These are phyloP conservation scores for Chrysomallon squamiferum DNA, from an alignment of 1,140 invertebrate species.

Conservation along the genomic window DNA sequence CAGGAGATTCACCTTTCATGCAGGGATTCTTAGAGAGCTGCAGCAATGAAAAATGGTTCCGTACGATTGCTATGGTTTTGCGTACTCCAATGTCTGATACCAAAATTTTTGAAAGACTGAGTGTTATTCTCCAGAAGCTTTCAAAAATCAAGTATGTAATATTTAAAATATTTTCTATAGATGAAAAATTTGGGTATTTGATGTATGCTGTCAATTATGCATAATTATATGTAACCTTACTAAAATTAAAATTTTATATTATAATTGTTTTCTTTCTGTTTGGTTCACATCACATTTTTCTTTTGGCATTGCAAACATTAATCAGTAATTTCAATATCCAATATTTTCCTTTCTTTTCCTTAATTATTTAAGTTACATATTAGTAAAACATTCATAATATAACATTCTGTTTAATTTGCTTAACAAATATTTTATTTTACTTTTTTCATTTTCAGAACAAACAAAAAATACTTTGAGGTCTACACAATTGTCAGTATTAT, in stretches of 20 bases:
- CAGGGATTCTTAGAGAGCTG: slow-evolving; percentile 56
- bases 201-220: too few species aligned
- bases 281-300: not conserved
- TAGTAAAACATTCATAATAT: too few species aligned
- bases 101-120: slow-evolving; percentile 58
- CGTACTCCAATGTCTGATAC: slow-evolving; percentile 51
- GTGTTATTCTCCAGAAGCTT: slow-evolving; percentile 61
- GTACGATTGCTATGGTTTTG: slow-evolving; percentile 56
- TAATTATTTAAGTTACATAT: too few species aligned
- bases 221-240: slow-evolving; percentile 1
- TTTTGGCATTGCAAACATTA: too few species aligned
- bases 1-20: slow-evolving; percentile 55
- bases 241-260: not conserved
- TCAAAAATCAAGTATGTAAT: slow-evolving; percentile 58
- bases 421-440: too few species aligned
- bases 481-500: slow-evolving; percentile 59
- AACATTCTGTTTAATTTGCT: too few species aligned
- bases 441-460: slow-evolving; percentile 47
- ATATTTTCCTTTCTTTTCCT: too few species aligned
- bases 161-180: too few species aligned
- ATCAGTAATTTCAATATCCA: too few species aligned
- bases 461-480: slow-evolving; percentile 61
- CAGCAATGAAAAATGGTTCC: slow-evolving; percentile 60
- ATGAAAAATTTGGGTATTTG: too few species aligned
- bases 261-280: not conserved